phyloP scores from a whole-genome alignment of 2,888 invertebrate genomes.

The Tachina lurida region DNA sequence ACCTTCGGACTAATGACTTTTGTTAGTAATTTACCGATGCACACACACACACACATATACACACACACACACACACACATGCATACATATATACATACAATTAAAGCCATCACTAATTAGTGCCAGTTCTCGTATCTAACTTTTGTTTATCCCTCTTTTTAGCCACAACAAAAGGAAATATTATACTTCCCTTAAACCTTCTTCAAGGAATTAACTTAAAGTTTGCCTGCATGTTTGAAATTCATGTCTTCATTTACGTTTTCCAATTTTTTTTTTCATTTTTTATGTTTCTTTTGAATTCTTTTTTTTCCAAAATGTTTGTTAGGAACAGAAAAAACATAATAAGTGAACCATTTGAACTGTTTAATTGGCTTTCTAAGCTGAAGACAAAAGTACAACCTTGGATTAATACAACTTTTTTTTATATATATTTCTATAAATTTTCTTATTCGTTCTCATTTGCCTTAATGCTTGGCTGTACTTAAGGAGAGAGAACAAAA shows the following conservation, averaged over 20 bases:
- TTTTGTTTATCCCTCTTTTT: not conserved
- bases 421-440: conserved; percentile 2
- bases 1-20: no score
- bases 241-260: not conserved
- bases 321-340: not conserved
- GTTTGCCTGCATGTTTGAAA: not conserved
- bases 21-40: no score
- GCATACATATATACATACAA: no score
- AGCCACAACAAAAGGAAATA: not conserved
- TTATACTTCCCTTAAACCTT: conserved; percentile 28
- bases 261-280: not conserved
- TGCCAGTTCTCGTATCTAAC: not conserved
- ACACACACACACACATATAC: not conserved
- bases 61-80: not conserved
- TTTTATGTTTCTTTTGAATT: not conserved
- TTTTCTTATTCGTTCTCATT: not conserved
- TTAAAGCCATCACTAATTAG: not conserved
- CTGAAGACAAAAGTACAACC: conserved; percentile 13
- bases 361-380: conserved; percentile 49
- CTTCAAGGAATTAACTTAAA: conserved; percentile 10
- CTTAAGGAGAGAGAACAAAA: not conserved
- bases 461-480: conserved; percentile 11
- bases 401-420: conserved; percentile 15
- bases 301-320: not conserved
- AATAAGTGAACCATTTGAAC: conserved; percentile 17